phyloP scores from a whole-genome alignment of 2,797 vertebrate genomes.

The Gymnopithys bicolor region DNA sequence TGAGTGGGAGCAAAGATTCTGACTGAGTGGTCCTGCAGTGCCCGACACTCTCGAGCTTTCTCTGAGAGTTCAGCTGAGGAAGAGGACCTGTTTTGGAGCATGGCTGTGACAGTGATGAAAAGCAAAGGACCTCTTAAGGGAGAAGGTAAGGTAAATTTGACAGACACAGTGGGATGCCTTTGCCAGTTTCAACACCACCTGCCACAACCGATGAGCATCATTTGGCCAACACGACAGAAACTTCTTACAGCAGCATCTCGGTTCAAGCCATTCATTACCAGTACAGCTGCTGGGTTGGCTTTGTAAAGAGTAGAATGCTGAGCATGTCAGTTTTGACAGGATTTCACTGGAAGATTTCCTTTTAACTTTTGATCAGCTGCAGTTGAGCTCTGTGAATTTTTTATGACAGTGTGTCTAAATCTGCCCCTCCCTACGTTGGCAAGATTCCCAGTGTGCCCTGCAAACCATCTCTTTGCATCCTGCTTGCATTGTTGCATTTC shows the following conservation, averaged over 20 bases:
- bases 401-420: background rate
- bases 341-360: constrained; percentile 34
- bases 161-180: background rate
- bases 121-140: background rate
- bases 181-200: constrained; percentile 20
- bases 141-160: constrained; percentile 3
- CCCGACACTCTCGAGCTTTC: background rate
- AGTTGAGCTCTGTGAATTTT: background rate
- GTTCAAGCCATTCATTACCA: background rate
- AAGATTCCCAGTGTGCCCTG: background rate
- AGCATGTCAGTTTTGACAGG: constrained; percentile 5
- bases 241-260: background rate
- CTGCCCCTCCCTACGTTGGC: background rate
- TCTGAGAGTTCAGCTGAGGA: background rate
- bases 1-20: background rate
- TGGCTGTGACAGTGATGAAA: background rate
- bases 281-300: background rate
- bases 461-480: background rate
- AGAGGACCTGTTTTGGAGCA: background rate
- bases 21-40: background rate
- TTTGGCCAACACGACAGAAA: background rate
- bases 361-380: background rate
- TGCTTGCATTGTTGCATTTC: background rate
- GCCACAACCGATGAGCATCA: constrained; percentile 6
- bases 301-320: background rate